Evolutionary conservation across 1,140 invertebrate genomes (phyloP).

Genomic region (Rhopalosiphum padi): DNA sequence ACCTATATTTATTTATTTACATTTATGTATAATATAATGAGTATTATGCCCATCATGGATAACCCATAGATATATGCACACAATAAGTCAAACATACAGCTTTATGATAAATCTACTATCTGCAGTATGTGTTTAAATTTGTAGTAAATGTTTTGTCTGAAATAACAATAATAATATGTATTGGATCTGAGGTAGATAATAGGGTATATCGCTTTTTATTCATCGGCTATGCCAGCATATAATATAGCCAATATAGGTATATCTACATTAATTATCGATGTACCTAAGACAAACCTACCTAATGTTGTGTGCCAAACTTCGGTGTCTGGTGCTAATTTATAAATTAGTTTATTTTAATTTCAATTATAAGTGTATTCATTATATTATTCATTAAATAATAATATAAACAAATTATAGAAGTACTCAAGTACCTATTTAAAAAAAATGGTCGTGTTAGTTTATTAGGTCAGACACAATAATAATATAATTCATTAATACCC

Average conservation of each 20-base stretch:
- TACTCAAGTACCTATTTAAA: neutral
- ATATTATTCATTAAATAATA: neutral
- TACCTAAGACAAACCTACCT: neutral
- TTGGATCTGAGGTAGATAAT: neutral
- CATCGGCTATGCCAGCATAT: neutral
- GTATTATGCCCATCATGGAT: neutral
- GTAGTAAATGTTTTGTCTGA: neutral
- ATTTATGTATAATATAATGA: neutral
- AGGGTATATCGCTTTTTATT: neutral
- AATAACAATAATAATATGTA: neutral
- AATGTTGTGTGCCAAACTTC: neutral
- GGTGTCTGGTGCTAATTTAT: neutral
- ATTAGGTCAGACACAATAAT: neutral
- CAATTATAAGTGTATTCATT: neutral
- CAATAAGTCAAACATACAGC: neutral
- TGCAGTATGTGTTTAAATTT: neutral
- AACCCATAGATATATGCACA: neutral
- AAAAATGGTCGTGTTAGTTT: neutral
- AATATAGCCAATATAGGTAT: too few relatives aligned
- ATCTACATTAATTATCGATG: too few relatives aligned
- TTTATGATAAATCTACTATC: neutral
- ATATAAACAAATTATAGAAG: neutral
- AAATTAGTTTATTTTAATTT: neutral
- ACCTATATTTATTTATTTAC: too few relatives aligned
- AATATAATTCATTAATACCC: neutral